These are phyloP conservation scores for Zoanthus gigantus DNA, from an alignment of 92 coral and sea anemone genomes.

Conservation along the genomic window DNA sequence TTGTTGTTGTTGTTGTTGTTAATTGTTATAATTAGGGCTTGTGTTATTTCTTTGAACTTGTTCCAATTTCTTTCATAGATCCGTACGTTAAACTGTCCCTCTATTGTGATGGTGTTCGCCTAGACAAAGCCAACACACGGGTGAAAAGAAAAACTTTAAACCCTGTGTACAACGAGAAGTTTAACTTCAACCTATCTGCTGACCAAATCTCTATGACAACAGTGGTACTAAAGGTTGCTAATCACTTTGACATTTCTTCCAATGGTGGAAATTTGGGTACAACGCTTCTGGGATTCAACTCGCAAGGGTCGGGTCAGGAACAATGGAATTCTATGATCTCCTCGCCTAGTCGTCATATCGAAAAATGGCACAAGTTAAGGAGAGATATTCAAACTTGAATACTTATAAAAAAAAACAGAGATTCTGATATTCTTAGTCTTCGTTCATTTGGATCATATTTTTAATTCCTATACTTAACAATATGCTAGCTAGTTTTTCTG, in stretches of 20 bases:
- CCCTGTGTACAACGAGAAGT: constrained; percentile 97
- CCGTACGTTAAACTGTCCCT: constrained; percentile 93
- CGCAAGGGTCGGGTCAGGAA: constrained; percentile 93
- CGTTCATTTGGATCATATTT: too few relatives aligned
- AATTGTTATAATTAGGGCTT: too few relatives aligned
- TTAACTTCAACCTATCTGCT: constrained; percentile 93
- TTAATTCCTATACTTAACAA: too few relatives aligned
- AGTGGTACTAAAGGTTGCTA: constrained; percentile 86
- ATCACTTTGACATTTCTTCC: constrained; percentile 76
- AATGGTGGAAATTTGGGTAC: constrained; percentile 76
- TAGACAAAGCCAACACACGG: constrained; percentile 93
- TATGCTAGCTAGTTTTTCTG: too few relatives aligned
- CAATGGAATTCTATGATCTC: constrained; percentile 97
- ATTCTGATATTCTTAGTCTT: too few relatives aligned
- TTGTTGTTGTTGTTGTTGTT: too few relatives aligned
- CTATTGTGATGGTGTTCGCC: constrained; percentile 91
- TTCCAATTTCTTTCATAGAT: constrained; percentile 53
- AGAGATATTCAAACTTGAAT: constrained; percentile 54
- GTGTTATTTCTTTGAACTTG: background rate
- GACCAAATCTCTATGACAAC: constrained; percentile 97
- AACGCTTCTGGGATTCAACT: constrained; percentile 91
- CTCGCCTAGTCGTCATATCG: constrained; percentile 93
- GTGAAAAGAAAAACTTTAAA: constrained; percentile 89
- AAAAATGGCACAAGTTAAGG: constrained; percentile 92
- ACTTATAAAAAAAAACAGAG: too few relatives aligned